Conservation (phyloP, 1,140 invertebrate species). For the Euglossa dilemma region DNA sequence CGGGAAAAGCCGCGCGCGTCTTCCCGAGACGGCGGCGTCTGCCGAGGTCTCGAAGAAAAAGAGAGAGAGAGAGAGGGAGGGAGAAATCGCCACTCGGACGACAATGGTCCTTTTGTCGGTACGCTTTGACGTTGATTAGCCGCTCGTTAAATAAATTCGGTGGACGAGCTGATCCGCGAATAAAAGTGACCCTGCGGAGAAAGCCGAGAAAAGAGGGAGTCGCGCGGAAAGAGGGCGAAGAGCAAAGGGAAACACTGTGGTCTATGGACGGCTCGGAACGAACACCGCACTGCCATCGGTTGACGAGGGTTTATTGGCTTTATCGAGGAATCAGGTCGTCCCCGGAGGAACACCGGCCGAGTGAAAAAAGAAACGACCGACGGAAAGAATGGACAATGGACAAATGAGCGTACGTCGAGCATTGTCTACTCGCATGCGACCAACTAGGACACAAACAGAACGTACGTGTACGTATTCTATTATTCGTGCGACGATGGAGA, state of each 20-base stretch:
- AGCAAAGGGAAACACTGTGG: slow-evolving; percentile 27
- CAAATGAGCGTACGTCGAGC: slow-evolving; percentile 23
- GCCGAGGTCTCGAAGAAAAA: background rate
- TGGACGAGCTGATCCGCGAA: slow-evolving; percentile 51
- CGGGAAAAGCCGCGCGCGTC: background rate
- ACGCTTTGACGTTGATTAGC: slow-evolving; percentile 51
- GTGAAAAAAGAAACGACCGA: background rate
- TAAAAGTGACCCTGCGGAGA: slow-evolving; percentile 53
- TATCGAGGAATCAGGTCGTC: slow-evolving; percentile 59
- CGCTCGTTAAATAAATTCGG: slow-evolving; percentile 75
- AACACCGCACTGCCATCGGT: slow-evolving; percentile 57
- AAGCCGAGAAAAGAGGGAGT: background rate
- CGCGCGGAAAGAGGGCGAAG: slow-evolving; percentile 14
- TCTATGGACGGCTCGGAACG: slow-evolving; percentile 8
- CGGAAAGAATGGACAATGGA: slow-evolving; percentile 28
- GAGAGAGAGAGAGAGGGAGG: too few relatives aligned
- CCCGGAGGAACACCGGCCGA: slow-evolving; percentile 22
- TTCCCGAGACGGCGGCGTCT: background rate
- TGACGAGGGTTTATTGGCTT: slow-evolving; percentile 76
- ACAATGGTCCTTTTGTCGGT: slow-evolving; percentile 6
- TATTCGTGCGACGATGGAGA: background rate
- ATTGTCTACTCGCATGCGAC: slow-evolving; percentile 3
- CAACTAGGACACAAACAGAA: background rate
- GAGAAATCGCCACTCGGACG: background rate
- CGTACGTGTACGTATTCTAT: background rate